Evolutionary conservation across 1,140 invertebrate species (phyloP).

Genomic region (Drosophila miranda): DNA sequence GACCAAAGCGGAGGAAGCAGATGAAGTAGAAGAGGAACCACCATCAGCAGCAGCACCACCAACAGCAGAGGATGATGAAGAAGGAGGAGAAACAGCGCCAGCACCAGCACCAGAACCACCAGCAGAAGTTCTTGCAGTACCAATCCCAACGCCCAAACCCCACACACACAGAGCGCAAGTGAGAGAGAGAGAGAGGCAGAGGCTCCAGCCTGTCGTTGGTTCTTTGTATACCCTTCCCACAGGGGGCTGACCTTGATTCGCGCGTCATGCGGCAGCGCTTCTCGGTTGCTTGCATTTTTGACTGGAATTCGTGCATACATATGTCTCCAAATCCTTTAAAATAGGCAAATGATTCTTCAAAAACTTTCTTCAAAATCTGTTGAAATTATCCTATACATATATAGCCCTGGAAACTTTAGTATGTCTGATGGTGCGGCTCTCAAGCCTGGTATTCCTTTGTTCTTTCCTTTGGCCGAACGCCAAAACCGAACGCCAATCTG

Average conservation of each 20-base stretch:
- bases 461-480: slow-evolving; percentile 4
- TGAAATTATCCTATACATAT: no score
- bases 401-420: no score
- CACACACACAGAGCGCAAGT: slow-evolving; percentile 7
- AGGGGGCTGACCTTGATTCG: no score
- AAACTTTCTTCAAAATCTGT: no score
- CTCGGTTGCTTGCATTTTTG: no score
- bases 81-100: not conserved
- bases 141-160: slow-evolving; percentile 35
- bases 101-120: no score
- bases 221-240: not conserved
- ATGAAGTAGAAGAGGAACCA: slow-evolving; percentile 19
- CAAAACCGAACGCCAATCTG: slow-evolving; percentile 10
- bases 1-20: slow-evolving; percentile 43
- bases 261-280: no score
- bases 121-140: slow-evolving; percentile 21
- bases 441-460: no score
- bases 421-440: no score
- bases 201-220: slow-evolving; percentile 7
- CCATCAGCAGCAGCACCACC: not conserved
- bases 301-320: no score
- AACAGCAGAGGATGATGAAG: not conserved
- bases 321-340: no score
- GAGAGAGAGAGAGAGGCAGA: not conserved
- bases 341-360: no score